These are phyloP conservation scores for Ceyx cyanopectus DNA, from an alignment of 2,113 vertebrate genomes.

Conservation along the genomic window DNA sequence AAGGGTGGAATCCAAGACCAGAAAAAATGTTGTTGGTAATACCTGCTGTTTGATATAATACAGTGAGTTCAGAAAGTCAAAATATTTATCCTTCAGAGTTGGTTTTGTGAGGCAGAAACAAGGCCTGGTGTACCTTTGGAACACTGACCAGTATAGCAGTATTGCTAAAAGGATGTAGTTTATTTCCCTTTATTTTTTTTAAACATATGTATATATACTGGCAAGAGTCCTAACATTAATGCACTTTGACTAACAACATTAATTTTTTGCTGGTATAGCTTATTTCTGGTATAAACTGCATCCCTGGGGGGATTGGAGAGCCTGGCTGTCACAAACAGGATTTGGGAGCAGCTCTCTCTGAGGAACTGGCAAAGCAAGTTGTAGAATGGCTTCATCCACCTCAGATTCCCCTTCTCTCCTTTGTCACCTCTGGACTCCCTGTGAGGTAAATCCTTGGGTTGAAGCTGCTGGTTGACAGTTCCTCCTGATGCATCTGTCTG, in stretches of 20 bases:
- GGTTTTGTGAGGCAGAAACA: neutral
- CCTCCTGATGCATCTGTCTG: no score
- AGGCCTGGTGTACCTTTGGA: neutral
- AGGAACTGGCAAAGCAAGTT: neutral
- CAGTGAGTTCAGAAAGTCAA: neutral
- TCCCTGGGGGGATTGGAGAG: neutral
- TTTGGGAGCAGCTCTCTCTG: neutral
- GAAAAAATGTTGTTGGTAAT: neutral
- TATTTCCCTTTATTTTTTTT: neutral
- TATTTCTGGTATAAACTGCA: neutral
- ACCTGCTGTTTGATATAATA: neutral
- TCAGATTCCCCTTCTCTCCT: neutral
- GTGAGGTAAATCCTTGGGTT: neutral
- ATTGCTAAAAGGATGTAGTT: neutral
- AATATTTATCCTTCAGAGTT: neutral
- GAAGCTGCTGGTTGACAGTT: neutral
- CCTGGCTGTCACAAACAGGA: accelerated
- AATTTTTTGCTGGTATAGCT: neutral
- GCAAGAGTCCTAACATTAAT: neutral
- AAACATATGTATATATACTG: neutral
- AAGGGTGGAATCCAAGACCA: neutral
- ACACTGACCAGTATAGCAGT: neutral
- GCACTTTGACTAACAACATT: neutral
- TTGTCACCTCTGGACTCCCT: neutral
- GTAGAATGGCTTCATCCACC: neutral